phyloP scores from a whole-genome alignment of 1,140 invertebrate species.

The Formica exsecta region DNA sequence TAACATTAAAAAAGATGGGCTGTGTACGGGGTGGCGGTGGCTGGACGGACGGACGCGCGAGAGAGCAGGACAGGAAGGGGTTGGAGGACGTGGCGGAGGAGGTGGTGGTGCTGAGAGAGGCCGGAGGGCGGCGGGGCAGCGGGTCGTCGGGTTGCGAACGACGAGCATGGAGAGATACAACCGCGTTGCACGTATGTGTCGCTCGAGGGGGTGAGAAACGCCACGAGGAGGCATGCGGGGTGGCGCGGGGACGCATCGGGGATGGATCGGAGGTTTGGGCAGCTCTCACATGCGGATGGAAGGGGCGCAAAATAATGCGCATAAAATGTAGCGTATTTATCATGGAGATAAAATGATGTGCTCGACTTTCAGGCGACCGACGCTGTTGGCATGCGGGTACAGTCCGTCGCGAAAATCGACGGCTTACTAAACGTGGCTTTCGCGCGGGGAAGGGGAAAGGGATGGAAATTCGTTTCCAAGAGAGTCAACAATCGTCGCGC shows the following conservation, averaged over 20 bases:
- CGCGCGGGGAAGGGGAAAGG: background rate
- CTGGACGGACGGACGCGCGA: conserved; percentile 69
- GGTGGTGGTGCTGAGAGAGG: conserved; percentile 69
- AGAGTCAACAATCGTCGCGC: conserved; percentile 41
- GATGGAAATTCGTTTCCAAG: background rate
- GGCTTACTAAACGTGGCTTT: background rate
- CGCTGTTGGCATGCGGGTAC: conserved; percentile 78
- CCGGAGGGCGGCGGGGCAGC: conserved; percentile 54
- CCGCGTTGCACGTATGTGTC: conserved; percentile 75
- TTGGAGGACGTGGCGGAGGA: conserved; percentile 71
- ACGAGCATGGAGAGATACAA: conserved; percentile 77
- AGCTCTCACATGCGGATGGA: conserved; percentile 64
- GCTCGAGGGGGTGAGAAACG: conserved; percentile 72
- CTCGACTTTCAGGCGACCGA: conserved; percentile 83
- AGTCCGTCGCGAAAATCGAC: conserved; percentile 70
- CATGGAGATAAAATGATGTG: conserved; percentile 86
- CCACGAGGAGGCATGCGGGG: conserved; percentile 59
- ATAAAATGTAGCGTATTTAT: conserved; percentile 87
- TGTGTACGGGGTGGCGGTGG: conserved; percentile 82
- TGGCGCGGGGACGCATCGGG: conserved; percentile 23
- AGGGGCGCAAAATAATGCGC: conserved; percentile 84
- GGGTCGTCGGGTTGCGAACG: conserved; percentile 73
- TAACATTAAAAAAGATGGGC: conserved; percentile 87
- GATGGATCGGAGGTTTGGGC: conserved; percentile 63
- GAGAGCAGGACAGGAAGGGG: conserved; percentile 71